These are phyloP conservation scores for Apostichopus leukothele DNA, from an alignment of 53 echinoderm and acorn worm species.

Conservation along the genomic window DNA sequence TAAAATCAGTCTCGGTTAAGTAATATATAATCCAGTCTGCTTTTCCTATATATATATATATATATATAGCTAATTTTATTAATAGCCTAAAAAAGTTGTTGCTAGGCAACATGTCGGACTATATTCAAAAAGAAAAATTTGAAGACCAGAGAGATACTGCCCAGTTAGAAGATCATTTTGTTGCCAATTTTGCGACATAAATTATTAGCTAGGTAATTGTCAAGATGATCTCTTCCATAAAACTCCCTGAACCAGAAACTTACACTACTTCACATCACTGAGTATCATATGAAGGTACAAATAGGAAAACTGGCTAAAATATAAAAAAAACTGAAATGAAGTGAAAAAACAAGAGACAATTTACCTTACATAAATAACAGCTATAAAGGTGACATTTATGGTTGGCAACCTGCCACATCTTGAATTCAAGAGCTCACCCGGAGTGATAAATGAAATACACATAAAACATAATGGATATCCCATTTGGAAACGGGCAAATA, in stretches of 20 bases:
- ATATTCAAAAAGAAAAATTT: neutral
- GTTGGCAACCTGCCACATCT: constrained; percentile 10
- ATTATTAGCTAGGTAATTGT: neutral
- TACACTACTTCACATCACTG: too few relatives aligned
- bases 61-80: neutral
- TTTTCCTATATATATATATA: neutral
- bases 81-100: neutral
- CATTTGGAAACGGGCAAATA: neutral
- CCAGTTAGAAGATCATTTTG: neutral
- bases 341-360: neutral
- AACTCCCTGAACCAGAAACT: too few relatives aligned
- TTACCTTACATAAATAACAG: constrained; percentile 32
- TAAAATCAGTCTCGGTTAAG: too few relatives aligned
- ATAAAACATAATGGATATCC: constrained; percentile 3
- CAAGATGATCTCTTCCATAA: neutral
- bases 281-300: neutral
- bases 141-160: neutral
- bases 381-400: constrained; percentile 37
- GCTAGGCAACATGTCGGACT: neutral
- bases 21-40: neutral
- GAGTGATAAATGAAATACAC: constrained; percentile 11
- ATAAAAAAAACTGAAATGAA: neutral
- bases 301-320: neutral
- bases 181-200: neutral
- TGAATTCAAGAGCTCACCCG: neutral